Percentiles rank a stretch among this genome's conserved stretches.
Conservation (phyloP, 2,113 vertebrate species). For the Chaenogobius annularis region DNA sequence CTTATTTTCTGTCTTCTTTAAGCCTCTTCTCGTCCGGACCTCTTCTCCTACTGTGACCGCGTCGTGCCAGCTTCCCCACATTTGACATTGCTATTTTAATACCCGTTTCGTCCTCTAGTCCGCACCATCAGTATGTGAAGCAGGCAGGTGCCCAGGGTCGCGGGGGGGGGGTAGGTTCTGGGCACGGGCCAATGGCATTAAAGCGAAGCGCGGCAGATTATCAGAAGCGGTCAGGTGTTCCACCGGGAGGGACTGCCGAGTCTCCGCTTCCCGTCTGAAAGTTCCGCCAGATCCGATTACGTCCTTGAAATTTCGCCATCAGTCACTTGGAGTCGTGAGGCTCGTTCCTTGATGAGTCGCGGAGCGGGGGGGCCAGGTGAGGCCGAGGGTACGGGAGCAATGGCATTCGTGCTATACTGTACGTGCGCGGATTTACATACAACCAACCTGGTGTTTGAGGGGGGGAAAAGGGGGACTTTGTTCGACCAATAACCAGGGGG, state of each 20-base stretch:
- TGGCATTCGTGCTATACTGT: constrained; percentile 21
- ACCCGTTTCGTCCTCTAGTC: constrained; percentile 30
- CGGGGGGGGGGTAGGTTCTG: constrained; percentile 15
- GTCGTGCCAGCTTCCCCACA: too few species aligned
- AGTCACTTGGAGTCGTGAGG: constrained; percentile 1
- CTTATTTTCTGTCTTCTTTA: too few species aligned
- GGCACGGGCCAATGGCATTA: constrained; percentile 12
- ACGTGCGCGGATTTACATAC: background rate
- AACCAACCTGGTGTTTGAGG: background rate
- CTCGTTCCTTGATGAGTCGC: constrained; percentile 12
- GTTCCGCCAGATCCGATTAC: background rate
- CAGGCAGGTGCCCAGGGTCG: constrained; percentile 18
- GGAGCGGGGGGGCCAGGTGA: background rate
- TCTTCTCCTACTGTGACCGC: too few species aligned
- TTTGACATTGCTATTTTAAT: too few species aligned
- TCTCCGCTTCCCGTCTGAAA: too few species aligned
- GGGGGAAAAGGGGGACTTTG: background rate
- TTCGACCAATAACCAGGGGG: background rate
- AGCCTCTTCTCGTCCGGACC: too few species aligned
- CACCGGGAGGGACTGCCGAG: too few species aligned
- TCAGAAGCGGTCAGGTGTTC: too few species aligned
- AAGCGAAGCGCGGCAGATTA: background rate
- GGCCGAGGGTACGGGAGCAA: constrained; percentile 10
- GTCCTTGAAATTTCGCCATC: background rate
- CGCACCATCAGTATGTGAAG: constrained; percentile 42